Conservation (phyloP, 2,888 invertebrate species). For the Chouioia cunea region DNA sequence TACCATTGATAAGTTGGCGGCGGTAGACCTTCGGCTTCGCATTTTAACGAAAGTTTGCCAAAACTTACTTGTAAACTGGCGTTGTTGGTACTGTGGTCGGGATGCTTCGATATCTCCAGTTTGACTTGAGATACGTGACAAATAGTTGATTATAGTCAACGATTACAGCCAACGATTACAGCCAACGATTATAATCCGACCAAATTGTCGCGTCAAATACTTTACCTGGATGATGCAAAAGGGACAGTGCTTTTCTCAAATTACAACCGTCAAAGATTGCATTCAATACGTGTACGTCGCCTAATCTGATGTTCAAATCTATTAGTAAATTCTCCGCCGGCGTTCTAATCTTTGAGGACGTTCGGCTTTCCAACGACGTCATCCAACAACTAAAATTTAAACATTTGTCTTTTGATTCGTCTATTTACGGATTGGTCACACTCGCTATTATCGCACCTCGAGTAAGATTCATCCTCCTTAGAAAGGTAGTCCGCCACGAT, state of each 20-base stretch:
- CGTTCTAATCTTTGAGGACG: constrained; percentile 35
- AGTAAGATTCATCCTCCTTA: constrained; percentile 48
- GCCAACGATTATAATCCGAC: no score
- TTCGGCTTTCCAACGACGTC: constrained; percentile 49
- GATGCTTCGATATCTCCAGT: constrained; percentile 57
- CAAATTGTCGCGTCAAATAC: constrained; percentile 13
- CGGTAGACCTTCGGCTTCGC: constrained; percentile 61
- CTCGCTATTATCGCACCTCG: constrained; percentile 49
- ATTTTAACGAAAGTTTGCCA: constrained; percentile 54
- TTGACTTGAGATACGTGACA: constrained; percentile 49
- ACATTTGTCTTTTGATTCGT: neutral
- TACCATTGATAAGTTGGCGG: constrained; percentile 61
- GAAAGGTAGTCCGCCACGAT: constrained; percentile 54
- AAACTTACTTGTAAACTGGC: constrained; percentile 49
- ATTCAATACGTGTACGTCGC: constrained; percentile 56
- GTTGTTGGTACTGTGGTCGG: constrained; percentile 46
- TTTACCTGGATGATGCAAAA: constrained; percentile 58
- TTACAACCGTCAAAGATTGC: constrained; percentile 55
- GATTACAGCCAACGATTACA: no score
- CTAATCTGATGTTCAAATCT: constrained; percentile 57
- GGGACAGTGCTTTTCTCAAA: constrained; percentile 53
- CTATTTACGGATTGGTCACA: neutral
- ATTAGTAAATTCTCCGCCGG: constrained; percentile 55
- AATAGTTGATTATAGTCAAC: no score
- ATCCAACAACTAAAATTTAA: constrained; percentile 52